Percentiles rank a stretch among this genome's conserved stretches.
phyloP scores from a whole-genome alignment of 2,888 invertebrate genomes.

The Caradrina clavipalpis region DNA sequence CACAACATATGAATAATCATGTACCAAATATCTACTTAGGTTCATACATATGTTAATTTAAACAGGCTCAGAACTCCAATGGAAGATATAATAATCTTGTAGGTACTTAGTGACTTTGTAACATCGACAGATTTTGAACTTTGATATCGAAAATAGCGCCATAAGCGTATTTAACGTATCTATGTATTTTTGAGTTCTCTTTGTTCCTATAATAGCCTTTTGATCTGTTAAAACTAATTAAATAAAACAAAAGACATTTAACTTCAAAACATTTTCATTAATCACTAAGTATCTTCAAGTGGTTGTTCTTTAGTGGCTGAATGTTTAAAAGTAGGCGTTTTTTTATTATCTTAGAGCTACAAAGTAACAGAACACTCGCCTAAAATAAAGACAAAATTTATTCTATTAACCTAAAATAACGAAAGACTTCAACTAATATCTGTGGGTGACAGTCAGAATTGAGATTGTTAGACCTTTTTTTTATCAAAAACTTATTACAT shows the following conservation, averaged over 20 bases:
- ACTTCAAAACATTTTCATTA: constrained; percentile 1
- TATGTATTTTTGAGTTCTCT: not conserved
- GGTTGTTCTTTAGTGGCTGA: not conserved
- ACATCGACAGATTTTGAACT: not conserved
- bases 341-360: not conserved
- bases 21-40: not conserved
- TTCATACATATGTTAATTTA: constrained; percentile 23
- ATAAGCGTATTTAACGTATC: not conserved
- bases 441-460: not conserved
- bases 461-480: not conserved
- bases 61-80: not conserved
- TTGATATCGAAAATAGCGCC: not conserved
- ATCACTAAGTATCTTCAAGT: constrained; percentile 1
- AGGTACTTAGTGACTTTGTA: constrained; percentile 9
- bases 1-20: constrained; percentile 39
- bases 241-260: constrained; percentile 10
- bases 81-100: constrained; percentile 7
- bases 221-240: not conserved
- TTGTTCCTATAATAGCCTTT: not conserved
- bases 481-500: not conserved
- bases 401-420: not conserved
- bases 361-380: not conserved
- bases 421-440: not conserved
- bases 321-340: not conserved
- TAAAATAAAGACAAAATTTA: not conserved